These are phyloP conservation scores for Cancer borealis DNA, from an alignment of 2,888 invertebrate genomes.

Conservation along the genomic window DNA sequence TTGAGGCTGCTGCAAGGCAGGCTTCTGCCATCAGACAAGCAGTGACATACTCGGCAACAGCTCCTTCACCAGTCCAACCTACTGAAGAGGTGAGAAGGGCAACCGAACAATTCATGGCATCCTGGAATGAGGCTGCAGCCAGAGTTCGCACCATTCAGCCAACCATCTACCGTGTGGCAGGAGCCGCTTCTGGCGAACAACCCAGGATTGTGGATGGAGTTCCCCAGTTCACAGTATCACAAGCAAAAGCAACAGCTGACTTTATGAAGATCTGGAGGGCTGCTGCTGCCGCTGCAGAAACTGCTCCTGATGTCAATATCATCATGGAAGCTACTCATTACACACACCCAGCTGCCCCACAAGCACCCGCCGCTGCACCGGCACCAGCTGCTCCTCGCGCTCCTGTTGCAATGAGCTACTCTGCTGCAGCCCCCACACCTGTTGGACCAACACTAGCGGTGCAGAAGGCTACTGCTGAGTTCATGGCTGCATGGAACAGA, in stretches of 20 bases:
- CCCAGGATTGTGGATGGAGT: constrained; percentile 51
- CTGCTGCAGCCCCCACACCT: constrained; percentile 26
- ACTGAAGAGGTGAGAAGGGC: constrained; percentile 47
- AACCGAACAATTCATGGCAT: constrained; percentile 54
- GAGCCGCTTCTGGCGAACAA: constrained; percentile 29
- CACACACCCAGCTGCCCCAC: background rate
- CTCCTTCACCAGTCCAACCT: constrained; percentile 41
- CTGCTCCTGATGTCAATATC: constrained; percentile 65
- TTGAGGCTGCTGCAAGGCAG: constrained; percentile 58
- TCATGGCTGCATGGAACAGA: constrained; percentile 71
- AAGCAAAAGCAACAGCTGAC: constrained; percentile 58
- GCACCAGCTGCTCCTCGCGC: background rate
- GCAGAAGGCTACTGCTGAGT: constrained; percentile 63
- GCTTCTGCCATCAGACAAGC: constrained; percentile 58
- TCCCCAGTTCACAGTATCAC: constrained; percentile 57
- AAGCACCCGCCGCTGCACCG: background rate
- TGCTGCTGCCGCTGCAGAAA: constrained; percentile 60
- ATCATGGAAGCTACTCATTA: constrained; percentile 56
- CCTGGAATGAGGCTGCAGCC: constrained; percentile 63
- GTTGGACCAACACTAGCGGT: constrained; percentile 61
- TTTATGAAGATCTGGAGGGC: constrained; percentile 65
- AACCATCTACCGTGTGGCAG: constrained; percentile 57
- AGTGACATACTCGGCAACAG: constrained; percentile 14
- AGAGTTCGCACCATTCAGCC: constrained; percentile 58
- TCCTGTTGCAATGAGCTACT: background rate